Evolutionary conservation across 2,888 invertebrate species (phyloP), one percentile per base, ranked within the genome.

Genomic region (Eugnorisma glareosa): DNA sequence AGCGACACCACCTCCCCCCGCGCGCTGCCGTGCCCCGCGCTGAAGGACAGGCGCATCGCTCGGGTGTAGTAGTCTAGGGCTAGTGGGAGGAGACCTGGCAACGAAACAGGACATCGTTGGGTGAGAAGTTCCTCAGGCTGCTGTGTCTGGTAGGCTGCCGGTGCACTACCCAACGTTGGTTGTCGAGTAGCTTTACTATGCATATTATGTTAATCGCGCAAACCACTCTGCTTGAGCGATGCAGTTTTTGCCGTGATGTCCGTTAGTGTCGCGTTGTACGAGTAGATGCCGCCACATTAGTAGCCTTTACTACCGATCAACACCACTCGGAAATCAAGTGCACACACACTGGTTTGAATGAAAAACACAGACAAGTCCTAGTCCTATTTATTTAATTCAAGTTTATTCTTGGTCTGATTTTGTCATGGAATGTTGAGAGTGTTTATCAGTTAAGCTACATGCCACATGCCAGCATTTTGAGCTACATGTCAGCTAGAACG

Each of bases 1-100:
- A 91, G 97, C 91, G 95, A 95, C 93, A 96, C 97, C 94, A 96
- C 97, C 97, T 94, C 97, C 94, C 92, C 97, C 89, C 91, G 97
- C 88, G 84, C 97, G 94, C 90, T 96, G 93, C 90, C 97, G 87
- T 71, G 97, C 13, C 75, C 77, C 2, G 80, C 77, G 21, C 85
- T 76, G 66, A 94, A 90, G 8, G 96, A 93, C 11, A 95, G 81
- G 2, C 93, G 89, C 90, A 97, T 89, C 1, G 95, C 96, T 45
- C 88, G 88, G 24, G 91, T 91, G 88, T 96, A 96, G 86, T 95
- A 93, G 3, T 92, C 88, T 5, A 96, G 83, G 0, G 97, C 93
- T 37, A 93, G 79, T 0, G 96, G 94, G 15, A 93, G 88, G 0
- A 96, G 89, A 75, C 96, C 96, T 96, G 90, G 0, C 89, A 88